phyloP scores from a whole-genome alignment of 1,140 invertebrate genomes.

The Drosophila orena region DNA sequence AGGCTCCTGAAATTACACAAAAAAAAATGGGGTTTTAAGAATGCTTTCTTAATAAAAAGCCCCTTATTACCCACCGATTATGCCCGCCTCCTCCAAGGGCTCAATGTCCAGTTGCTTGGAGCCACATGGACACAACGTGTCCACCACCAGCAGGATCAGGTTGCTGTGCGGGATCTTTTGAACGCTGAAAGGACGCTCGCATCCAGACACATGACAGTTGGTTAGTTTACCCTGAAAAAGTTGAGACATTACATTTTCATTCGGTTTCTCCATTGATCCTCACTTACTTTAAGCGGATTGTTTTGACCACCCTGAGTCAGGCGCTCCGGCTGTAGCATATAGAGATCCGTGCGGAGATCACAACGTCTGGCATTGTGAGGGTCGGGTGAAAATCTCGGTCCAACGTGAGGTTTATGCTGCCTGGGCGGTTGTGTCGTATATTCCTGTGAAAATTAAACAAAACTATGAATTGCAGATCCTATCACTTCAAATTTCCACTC shows the following conservation, averaged over 20 bases:
- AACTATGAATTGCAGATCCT: no score
- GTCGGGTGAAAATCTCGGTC: constrained; percentile 85
- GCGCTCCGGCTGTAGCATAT: constrained; percentile 92
- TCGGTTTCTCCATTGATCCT: not conserved
- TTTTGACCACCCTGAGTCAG: constrained; percentile 91
- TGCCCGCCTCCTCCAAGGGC: constrained; percentile 88
- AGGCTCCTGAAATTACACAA: constrained; percentile 70
- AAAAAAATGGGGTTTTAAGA: not conserved
- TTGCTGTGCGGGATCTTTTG: constrained; percentile 97
- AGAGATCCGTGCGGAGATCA: constrained; percentile 94
- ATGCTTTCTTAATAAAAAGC: not conserved
- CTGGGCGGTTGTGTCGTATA: constrained; percentile 78
- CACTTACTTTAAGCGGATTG: constrained; percentile 87
- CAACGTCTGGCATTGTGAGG: constrained; percentile 89
- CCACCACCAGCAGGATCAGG: constrained; percentile 94
- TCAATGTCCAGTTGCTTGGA: constrained; percentile 93
- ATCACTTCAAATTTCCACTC: no score
- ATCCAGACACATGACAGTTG: constrained; percentile 95
- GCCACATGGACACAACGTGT: constrained; percentile 95
- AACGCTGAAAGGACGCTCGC: constrained; percentile 96
- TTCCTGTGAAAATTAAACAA: constrained; percentile 41
- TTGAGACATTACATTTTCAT: not conserved
- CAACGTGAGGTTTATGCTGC: constrained; percentile 84
- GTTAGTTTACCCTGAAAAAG: constrained; percentile 93
- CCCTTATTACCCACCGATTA: constrained; percentile 60